Evolutionary conservation across 2,888 invertebrate species (phyloP), one percentile per base, ranked within the genome.

Genomic region (Coelopa pilipes): DNA sequence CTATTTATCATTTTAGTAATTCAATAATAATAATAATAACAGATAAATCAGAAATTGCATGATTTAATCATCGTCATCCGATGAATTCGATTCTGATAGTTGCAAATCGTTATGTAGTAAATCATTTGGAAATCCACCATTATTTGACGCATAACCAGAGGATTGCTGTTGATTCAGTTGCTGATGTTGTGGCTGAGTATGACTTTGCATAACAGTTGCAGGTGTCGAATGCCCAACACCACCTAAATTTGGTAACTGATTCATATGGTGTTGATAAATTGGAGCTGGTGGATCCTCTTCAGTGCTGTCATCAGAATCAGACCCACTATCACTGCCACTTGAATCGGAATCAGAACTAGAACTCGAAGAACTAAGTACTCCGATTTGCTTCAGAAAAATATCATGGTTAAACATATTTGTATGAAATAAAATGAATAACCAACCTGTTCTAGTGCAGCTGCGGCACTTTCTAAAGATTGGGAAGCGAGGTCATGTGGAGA

Each of bases 71-170:
- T 83, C 84, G 74, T 84, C 86, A 87, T 95, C 95, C 82, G 94
- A 93, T 83, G 94, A 94, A 84, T 94, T 95, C 55, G 94, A 93
- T 89, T 94, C 94, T 69, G 95, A 96, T 82, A 96, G 90, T 89
- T 94, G 93, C 82, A 96, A 90, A 88, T 96, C 96, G 84, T 94
- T 94, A 84, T 92, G 93, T 81, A 96, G 90, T 88, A 93, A 92
- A 79, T 83, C 84, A 80, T 81, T 84, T 76, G 83, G 80, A 79
- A 83, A 84, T 75, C 72, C 77, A 75, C 83, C 84, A 78, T 84
- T 85, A 73, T 84, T 84, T 75, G 80, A 80, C 78, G 82, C 81
- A 82, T 84, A 86, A 75, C 81, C 82, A 71, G 82, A 81, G 76
- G 81, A 81, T 60, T 76, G 76, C 53, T 81, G 79, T 0, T 79